Evolutionary conservation across 2,888 invertebrate genomes (phyloP).

Genomic region (Pollenia griseotomentosa): DNA sequence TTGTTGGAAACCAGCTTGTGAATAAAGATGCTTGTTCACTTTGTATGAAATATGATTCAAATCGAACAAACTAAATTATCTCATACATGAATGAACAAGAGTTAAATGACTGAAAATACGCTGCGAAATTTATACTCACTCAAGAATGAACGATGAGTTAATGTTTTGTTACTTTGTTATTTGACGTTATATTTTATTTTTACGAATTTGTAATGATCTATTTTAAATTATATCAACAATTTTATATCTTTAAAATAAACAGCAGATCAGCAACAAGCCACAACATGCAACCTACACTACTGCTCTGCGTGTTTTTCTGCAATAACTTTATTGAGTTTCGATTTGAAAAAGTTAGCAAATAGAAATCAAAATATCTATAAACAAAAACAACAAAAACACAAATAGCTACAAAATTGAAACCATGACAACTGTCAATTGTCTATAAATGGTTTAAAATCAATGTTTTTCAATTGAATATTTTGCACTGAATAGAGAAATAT

Average conservation of each 20-base stretch:
- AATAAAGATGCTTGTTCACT: no score
- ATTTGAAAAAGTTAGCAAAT: neutral
- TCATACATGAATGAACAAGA: no score
- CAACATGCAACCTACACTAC: neutral
- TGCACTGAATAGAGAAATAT: constrained; percentile 48
- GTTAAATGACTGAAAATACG: no score
- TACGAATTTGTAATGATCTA: constrained; percentile 36
- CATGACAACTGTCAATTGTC: constrained; percentile 66
- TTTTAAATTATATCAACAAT: constrained; percentile 46
- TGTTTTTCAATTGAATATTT: constrained; percentile 55
- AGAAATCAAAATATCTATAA: constrained; percentile 10
- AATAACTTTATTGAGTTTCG: constrained; percentile 56
- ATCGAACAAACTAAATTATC: no score
- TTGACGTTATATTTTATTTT: neutral
- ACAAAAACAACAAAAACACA: neutral
- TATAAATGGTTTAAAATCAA: constrained; percentile 63
- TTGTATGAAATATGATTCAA: no score
- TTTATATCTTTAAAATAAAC: constrained; percentile 24
- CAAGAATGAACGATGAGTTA: no score
- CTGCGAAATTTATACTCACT: no score
- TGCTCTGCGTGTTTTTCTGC: constrained; percentile 50
- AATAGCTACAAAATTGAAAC: constrained; percentile 25
- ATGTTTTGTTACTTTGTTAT: neutral
- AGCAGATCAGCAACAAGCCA: neutral
- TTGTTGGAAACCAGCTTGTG: no score